Evolutionary conservation across 1,140 invertebrate genomes (phyloP).

Genomic region (Fopius arisanus): DNA sequence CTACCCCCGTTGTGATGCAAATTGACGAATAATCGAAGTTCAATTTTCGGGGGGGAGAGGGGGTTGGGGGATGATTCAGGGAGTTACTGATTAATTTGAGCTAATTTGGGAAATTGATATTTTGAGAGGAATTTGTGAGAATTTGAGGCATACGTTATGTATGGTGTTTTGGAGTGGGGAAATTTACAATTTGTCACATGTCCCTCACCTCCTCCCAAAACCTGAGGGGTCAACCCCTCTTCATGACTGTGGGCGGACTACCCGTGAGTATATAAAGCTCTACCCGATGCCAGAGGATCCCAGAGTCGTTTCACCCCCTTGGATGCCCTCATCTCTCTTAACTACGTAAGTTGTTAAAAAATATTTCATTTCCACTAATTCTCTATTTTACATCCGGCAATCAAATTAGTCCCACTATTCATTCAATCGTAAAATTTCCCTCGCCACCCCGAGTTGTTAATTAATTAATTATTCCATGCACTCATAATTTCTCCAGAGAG

Average conservation of each 20-base stretch:
- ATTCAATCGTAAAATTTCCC: too few relatives aligned
- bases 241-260: background rate
- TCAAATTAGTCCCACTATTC: too few relatives aligned
- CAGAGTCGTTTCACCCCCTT: background rate
- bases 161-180: background rate
- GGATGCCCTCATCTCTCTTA: background rate
- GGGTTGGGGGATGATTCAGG: too few relatives aligned
- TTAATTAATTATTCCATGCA: background rate
- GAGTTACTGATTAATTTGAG: too few relatives aligned
- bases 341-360: background rate
- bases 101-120: too few relatives aligned
- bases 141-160: too few relatives aligned
- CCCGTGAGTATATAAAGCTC: background rate
- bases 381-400: too few relatives aligned
- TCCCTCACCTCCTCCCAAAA: background rate
- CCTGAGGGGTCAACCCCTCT: background rate
- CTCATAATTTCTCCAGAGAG: background rate
- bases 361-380: background rate
- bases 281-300: background rate
- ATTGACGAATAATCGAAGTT: too few relatives aligned
- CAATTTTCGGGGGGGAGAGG: too few relatives aligned
- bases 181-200: background rate
- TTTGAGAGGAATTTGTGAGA: too few relatives aligned
- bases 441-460: background rate
- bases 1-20: too few relatives aligned